Evolutionary conservation across 2,797 vertebrate species (phyloP).

Genomic region (Smutsia temminckii): DNA sequence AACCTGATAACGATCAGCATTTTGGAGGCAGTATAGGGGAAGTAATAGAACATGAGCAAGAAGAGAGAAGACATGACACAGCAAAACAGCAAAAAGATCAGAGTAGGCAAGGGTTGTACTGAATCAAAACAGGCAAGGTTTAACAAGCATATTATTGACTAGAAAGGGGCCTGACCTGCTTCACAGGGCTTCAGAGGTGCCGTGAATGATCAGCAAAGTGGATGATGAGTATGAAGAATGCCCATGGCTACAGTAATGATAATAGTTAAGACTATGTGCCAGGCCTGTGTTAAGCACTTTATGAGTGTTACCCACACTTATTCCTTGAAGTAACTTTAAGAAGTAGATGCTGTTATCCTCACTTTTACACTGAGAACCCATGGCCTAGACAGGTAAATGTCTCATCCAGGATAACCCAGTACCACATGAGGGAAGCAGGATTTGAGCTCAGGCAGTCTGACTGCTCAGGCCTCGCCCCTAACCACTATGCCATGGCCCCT

Average conservation of each 20-base stretch:
- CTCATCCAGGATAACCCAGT: background rate
- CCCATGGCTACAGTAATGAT: rapidly evolving
- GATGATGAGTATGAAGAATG: rapidly evolving
- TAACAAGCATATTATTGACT: rapidly evolving
- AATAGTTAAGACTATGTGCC: background rate
- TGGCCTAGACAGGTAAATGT: background rate
- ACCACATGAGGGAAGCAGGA: background rate
- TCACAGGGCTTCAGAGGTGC: background rate
- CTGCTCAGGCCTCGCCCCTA: no score
- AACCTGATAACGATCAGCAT: background rate
- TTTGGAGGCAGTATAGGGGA: background rate
- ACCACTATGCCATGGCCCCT: rapidly evolving
- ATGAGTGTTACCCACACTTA: background rate
- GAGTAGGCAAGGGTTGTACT: background rate
- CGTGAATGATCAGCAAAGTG: background rate
- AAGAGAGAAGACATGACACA: background rate
- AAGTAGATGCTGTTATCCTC: background rate
- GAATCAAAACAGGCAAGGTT: background rate
- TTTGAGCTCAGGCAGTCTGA: background rate
- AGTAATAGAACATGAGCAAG: background rate
- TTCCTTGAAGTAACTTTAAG: background rate
- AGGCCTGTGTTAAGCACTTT: background rate
- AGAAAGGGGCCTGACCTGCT: background rate
- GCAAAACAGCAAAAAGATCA: background rate
- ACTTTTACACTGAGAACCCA: background rate